Percentiles rank a stretch among this genome's conserved stretches.
phyloP scores from a whole-genome alignment of 1,140 invertebrate species.

The Drosophila yakuba region DNA sequence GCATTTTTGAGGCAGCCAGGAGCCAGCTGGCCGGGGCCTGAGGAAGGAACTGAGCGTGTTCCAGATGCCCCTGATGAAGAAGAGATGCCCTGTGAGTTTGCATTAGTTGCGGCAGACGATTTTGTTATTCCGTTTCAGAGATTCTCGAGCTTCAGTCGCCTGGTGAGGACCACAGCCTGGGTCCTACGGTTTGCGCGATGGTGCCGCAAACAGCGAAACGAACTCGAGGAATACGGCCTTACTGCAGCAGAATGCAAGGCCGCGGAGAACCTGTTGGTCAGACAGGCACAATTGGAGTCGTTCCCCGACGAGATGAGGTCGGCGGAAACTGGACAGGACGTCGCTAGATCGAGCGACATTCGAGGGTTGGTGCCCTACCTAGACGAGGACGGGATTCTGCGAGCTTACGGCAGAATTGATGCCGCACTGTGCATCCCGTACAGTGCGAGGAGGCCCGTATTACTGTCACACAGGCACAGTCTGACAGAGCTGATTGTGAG shows the following conservation, averaged over 20 bases:
- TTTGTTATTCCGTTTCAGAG: background rate
- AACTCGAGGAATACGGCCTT: background rate
- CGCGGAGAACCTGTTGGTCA: constrained; percentile 9
- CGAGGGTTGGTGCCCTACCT: constrained; percentile 3
- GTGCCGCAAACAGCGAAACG: background rate
- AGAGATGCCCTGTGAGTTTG: constrained; percentile 10
- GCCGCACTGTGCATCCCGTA: constrained; percentile 7
- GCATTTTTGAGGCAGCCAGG: constrained; percentile 1
- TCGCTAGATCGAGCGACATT: background rate
- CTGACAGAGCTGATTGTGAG: constrained; percentile 1
- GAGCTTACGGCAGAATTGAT: constrained; percentile 8
- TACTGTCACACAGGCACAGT: constrained; percentile 5
- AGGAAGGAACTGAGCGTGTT: background rate
- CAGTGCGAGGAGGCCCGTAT: constrained; percentile 6
- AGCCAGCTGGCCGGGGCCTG: background rate
- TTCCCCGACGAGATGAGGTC: constrained; percentile 7
- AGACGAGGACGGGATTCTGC: background rate
- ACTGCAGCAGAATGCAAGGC: background rate
- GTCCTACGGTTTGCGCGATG: constrained; percentile 8
- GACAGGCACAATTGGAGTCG: background rate
- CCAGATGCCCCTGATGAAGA: background rate
- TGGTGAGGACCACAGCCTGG: background rate
- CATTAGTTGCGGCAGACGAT: background rate
- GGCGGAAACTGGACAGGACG: background rate
- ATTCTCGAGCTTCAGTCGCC: background rate